Evolutionary conservation across 2,888 invertebrate genomes (phyloP), one percentile per base, ranked within the genome.

Genomic region (Agrotis clavis): DNA sequence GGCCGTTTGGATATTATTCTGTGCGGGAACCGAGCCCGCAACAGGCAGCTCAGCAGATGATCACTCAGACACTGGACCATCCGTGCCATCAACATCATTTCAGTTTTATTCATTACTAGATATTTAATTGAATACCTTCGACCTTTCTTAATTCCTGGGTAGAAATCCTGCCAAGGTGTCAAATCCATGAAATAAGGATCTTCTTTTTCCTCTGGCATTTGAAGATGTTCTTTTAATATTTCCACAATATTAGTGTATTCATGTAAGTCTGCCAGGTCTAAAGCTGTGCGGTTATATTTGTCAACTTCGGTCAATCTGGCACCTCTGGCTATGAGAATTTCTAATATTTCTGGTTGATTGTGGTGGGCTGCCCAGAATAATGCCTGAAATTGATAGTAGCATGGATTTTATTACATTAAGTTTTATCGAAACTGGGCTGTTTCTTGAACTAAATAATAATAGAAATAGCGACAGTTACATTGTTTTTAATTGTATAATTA

Each of bases 311-410:
- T 91, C 61, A 93, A 86, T 75, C 97, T 93, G 18, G 97, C 97
- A n/a, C 96, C 96, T 62, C 94, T 90, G 21, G 95, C 90, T 66
- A 97, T 91, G 1, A 98, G 93, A 79, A 97, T 87, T 88, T 97
- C 93, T 21, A 97, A 92, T 69, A 97, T 94, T 71, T 97, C 96
- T 19, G 93, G 88, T 82, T 96, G 95, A 84, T 97, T 97, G 81
- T 95, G 95, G 82, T 96, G 94, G 14, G 96, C 96, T 63, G 97
- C 97, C 96, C 97, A 97, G 90, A 97, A 97, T 64, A 97, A 86
- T 59, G 97, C 97, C 97, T 97, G 92, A 59, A 93, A 94, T 85
- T 62, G 9, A 11, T 19, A 35, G 14, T 30, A 5, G 50, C 0
- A 13, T 9, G 1, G 41, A 0, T 19, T 59, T 74, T 41, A 30